Evolutionary conservation across 2,113 vertebrate species (phyloP).

Genomic region (Chloropsis hardwickii): DNA sequence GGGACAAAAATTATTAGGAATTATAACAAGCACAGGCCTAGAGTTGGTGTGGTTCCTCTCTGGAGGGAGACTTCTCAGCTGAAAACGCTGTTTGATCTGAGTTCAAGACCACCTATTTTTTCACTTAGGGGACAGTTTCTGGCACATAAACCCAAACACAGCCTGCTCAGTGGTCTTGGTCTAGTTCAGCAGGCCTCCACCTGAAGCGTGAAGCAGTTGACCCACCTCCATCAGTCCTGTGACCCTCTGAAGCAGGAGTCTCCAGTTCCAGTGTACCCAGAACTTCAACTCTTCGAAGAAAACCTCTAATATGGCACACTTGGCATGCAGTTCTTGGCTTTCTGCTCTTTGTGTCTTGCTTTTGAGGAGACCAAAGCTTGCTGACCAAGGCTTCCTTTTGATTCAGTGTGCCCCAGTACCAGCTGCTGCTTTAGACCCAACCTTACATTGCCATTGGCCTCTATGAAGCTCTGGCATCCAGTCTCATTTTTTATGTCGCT

Average conservation of each 20-base stretch:
- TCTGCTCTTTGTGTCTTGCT: neutral
- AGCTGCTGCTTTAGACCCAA: neutral
- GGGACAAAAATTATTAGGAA: neutral
- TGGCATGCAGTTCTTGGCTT: neutral
- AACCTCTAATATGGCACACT: neutral
- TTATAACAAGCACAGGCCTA: neutral
- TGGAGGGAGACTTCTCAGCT: neutral
- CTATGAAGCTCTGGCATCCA: neutral
- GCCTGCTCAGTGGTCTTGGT: neutral
- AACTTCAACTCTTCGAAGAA: neutral
- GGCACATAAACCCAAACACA: neutral
- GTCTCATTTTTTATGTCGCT: neutral
- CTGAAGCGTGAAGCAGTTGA: neutral
- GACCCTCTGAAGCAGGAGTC: neutral
- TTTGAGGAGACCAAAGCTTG: neutral
- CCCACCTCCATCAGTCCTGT: neutral
- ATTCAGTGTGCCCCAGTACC: neutral
- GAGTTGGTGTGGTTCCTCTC: neutral
- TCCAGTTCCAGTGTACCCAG: accelerated
- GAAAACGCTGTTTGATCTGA: neutral
- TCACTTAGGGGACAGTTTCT: neutral
- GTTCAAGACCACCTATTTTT: neutral
- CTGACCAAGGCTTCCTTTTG: neutral
- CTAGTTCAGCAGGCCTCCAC: neutral
- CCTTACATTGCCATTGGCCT: neutral